A percentile compares a stretch with the other conserved stretches of the same genome.
phyloP scores from a whole-genome alignment of 2,888 invertebrate species.

The Agonopterix arenella region DNA sequence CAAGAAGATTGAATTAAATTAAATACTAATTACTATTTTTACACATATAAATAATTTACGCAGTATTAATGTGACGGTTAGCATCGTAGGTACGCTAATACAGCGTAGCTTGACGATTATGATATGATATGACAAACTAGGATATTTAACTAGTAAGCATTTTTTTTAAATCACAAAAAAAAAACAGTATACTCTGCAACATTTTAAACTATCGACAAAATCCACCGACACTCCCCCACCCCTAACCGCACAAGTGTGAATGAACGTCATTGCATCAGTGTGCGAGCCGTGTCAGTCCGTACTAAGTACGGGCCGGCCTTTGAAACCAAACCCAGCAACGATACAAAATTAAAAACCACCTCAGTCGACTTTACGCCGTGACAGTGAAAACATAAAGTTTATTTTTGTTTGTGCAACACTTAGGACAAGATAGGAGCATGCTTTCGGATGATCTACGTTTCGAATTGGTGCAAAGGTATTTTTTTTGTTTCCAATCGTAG shows the following conservation, averaged over 20 bases:
- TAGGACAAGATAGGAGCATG: constrained; percentile 2
- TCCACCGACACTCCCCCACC: constrained; percentile 30
- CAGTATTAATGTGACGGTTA: no score
- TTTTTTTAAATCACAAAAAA: no score
- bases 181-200: no score
- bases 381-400: neutral
- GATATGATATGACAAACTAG: no score
- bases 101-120: no score
- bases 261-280: constrained; percentile 60
- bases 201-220: no score
- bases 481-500: neutral
- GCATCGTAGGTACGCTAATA: no score
- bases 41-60: no score
- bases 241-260: constrained; percentile 52
- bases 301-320: constrained; percentile 56
- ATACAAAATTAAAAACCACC: constrained; percentile 7
- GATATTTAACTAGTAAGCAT: no score
- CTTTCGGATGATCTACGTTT: constrained; percentile 5
- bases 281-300: constrained; percentile 64
- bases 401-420: neutral
- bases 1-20: no score
- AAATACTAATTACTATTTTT: no score
- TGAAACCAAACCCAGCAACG: no score
- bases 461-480: constrained; percentile 8
- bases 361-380: constrained; percentile 6